Percentiles rank a stretch among this genome's conserved stretches.
These are phyloP conservation scores for Agonopterix subpropinquella DNA, from an alignment of 2,888 invertebrate species.

Conservation along the genomic window DNA sequence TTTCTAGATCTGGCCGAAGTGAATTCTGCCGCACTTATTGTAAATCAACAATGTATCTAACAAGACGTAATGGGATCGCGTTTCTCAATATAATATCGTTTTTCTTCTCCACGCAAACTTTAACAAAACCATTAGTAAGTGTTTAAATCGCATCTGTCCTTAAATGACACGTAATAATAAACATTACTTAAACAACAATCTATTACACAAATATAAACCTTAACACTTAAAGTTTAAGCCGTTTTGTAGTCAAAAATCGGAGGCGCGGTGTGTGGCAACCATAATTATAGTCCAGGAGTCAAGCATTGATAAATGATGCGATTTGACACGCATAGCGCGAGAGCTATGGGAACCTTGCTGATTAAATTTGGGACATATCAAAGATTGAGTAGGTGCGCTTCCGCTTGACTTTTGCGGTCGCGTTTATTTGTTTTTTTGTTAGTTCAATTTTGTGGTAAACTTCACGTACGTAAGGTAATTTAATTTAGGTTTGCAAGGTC, in stretches of 20 bases:
- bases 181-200: constrained; percentile 28
- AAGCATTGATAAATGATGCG: constrained; percentile 39
- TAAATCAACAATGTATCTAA: background rate
- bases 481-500: too few relatives aligned
- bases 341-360: constrained; percentile 39
- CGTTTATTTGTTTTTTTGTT: constrained; percentile 2
- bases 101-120: constrained; percentile 35
- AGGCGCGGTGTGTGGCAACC: constrained; percentile 29
- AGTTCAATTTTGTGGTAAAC: background rate
- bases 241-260: background rate
- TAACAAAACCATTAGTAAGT: constrained; percentile 50
- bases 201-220: background rate
- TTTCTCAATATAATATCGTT: constrained; percentile 22
- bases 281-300: constrained; percentile 27
- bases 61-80: constrained; percentile 18
- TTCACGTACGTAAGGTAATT: too few relatives aligned
- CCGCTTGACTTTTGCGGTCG: constrained; percentile 16
- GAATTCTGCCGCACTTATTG: too few relatives aligned
- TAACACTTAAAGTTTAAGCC: constrained; percentile 1
- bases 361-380: constrained; percentile 30
- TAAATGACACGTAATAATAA: constrained; percentile 35
- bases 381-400: constrained; percentile 10
- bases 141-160: constrained; percentile 54
- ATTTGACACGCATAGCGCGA: constrained; percentile 33
- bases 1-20: too few relatives aligned